These are phyloP conservation scores for Galerucella calmariensis DNA, from an alignment of 2,888 invertebrate genomes.

Conservation along the genomic window DNA sequence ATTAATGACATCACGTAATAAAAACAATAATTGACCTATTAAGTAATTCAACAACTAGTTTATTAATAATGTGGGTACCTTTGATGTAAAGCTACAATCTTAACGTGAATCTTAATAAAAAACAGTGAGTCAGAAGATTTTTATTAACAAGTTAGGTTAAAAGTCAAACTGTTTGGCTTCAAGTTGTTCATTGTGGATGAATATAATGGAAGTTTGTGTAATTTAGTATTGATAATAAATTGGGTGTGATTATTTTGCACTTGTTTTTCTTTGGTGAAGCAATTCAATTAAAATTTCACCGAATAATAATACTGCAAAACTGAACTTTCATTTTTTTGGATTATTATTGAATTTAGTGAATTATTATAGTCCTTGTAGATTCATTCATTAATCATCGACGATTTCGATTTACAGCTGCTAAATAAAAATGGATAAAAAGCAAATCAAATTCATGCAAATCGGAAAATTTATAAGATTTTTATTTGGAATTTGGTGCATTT, in stretches of 20 bases:
- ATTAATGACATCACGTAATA: constrained; percentile 11
- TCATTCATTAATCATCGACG: too few species aligned
- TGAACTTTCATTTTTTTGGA: too few species aligned
- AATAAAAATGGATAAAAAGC: too few species aligned
- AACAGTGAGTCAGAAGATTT: constrained; percentile 5
- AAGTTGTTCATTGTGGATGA: background rate
- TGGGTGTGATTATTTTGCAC: background rate
- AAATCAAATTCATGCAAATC: too few species aligned
- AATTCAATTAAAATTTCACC: background rate
- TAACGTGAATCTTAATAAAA: constrained; percentile 17
- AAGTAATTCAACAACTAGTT: constrained; percentile 22
- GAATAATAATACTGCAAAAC: too few species aligned
- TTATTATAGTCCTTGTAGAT: too few species aligned
- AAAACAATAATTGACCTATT: constrained; percentile 15
- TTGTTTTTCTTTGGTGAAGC: background rate
- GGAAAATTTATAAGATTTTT: too few species aligned
- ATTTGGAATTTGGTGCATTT: too few species aligned
- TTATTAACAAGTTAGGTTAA: constrained; percentile 10
- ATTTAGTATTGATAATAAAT: background rate
- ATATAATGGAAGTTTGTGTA: background rate
- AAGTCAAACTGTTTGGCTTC: constrained; percentile 4
- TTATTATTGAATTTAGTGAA: too few species aligned
- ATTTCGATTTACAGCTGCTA: too few species aligned
- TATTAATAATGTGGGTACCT: constrained; percentile 28
- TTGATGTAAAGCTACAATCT: constrained; percentile 23